A percentile compares a stretch with the other conserved stretches of the same genome.
phyloP scores from a whole-genome alignment of 2,113 vertebrate species.

The Beaufortia kweichowensis region DNA sequence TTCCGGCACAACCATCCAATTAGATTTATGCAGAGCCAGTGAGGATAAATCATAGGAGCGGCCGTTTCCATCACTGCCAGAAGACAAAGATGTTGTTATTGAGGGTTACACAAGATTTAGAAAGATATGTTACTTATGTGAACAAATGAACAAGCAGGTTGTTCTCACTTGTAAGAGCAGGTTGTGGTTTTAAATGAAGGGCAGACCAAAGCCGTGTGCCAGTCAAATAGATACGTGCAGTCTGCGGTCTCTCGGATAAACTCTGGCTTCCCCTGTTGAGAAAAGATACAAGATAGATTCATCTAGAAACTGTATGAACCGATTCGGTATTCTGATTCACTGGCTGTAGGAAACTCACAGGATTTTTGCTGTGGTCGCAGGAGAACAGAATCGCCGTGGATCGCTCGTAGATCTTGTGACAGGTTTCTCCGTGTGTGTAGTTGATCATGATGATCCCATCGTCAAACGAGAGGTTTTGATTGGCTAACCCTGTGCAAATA shows the following conservation, averaged over 20 bases:
- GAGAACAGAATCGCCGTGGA: constrained; percentile 89
- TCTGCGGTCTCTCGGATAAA: constrained; percentile 90
- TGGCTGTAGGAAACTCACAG: constrained; percentile 71
- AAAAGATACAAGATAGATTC: too few relatives aligned
- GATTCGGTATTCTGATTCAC: background rate
- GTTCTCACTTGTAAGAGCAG: constrained; percentile 87
- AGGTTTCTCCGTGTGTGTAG: constrained; percentile 85
- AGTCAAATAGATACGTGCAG: constrained; percentile 91
- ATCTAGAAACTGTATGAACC: background rate
- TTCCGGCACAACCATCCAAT: constrained; percentile 81
- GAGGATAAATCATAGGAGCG: constrained; percentile 88
- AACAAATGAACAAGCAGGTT: background rate
- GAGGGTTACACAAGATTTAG: background rate
- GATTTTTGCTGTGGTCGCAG: constrained; percentile 79
- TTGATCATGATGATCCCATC: constrained; percentile 90
- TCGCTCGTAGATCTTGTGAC: constrained; percentile 84
- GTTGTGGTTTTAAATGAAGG: constrained; percentile 80
- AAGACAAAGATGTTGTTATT: background rate
- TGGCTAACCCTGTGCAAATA: constrained; percentile 74
- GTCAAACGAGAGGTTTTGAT: constrained; percentile 81
- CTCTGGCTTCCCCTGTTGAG: constrained; percentile 74
- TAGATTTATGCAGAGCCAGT: constrained; percentile 79
- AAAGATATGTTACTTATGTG: background rate
- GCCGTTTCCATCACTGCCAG: constrained; percentile 78
- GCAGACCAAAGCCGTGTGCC: constrained; percentile 88